phyloP scores from a whole-genome alignment of 2,888 invertebrate genomes.

The Schizotus pectinicornis region DNA sequence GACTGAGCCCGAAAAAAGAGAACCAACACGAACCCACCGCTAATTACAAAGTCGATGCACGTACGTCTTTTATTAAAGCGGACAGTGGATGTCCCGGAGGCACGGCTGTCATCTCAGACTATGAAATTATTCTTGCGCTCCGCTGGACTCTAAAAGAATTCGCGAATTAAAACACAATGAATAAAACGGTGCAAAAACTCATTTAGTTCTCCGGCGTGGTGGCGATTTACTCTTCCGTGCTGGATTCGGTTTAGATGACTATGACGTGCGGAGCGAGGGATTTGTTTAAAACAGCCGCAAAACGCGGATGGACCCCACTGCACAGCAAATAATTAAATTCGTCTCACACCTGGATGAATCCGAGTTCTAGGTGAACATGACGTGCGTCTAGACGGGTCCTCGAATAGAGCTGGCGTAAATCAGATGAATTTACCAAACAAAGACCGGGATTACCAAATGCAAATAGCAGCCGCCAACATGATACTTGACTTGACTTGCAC shows the following conservation, averaged over 20 bases:
- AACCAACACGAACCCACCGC: slow-evolving; percentile 5
- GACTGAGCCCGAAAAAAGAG: slow-evolving; percentile 9
- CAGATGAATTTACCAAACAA: not conserved
- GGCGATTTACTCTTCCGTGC: slow-evolving; percentile 38
- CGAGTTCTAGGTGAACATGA: too few relatives aligned
- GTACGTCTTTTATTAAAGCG: slow-evolving; percentile 49
- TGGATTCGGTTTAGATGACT: slow-evolving; percentile 27
- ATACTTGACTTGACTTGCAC: too few relatives aligned
- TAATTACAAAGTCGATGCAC: slow-evolving; percentile 45
- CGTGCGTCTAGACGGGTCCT: too few relatives aligned
- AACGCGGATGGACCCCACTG: not conserved
- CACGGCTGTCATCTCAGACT: slow-evolving; percentile 48
- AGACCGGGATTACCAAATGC: too few relatives aligned
- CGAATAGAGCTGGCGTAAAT: not conserved
- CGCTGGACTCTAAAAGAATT: slow-evolving; percentile 45
- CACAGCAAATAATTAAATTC: not conserved
- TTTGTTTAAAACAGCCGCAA: slow-evolving; percentile 9
- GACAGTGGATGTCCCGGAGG: slow-evolving; percentile 46
- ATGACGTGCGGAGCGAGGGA: slow-evolving; percentile 5
- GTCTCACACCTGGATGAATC: too few relatives aligned
- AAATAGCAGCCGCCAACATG: too few relatives aligned
- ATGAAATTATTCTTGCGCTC: slow-evolving; percentile 50
- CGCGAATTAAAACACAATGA: slow-evolving; percentile 48
- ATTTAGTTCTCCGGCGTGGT: slow-evolving; percentile 41
- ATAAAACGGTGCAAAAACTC: slow-evolving; percentile 47